Evolutionary conservation across 1,140 invertebrate species (phyloP), one percentile per base, ranked within the genome.

Genomic region (Drosophila littoralis): DNA sequence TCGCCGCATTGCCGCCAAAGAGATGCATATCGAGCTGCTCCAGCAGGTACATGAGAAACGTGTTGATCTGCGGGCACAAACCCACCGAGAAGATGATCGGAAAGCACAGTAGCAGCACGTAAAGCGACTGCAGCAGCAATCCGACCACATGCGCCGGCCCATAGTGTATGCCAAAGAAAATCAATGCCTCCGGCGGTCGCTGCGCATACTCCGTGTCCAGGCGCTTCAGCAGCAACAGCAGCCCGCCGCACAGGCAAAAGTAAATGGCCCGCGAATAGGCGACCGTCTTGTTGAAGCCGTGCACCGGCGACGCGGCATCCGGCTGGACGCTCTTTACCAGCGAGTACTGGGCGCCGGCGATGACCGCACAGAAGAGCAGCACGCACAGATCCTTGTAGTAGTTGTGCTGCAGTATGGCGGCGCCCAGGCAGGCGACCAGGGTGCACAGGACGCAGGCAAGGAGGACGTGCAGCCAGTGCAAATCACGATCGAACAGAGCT

Each of bases 251-350:
- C 13, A 99, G 71, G 84, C 97, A 98, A 92, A 99, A 99, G 92
- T 99, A 99, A 15, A 99, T 96, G 10, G 99, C 97, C 65, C 98
- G 94, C 0, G 96, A 97, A 83, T 98, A 99, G 32, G 98, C 96
- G 22, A 99, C 97, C 61, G 99, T 96, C 79, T 97, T 96, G 93
- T 99, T 99, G 91, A 98, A 99, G 2, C 99, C 98, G 93, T 99
- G 98, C 12, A 98, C 98, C 0, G 99, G 98, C 5, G 98, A 99
- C 0, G 98, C 97, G 0, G 98, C 98, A 93, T 99, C 99, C 1
- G 99, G 99, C 91, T 99, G 99, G 4, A 99, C 99, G 92, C 98
- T 99, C 93, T 99, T 99, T 12, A 99, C 93, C 51, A 99, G 93
- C 1, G 98, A 99, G 93, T 99, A 99, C 92, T 99, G 98, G 92